Evolutionary conservation across 2,888 invertebrate genomes (phyloP), one percentile per base, ranked within the genome.

Genomic region (Eurytoma adleriae): DNA sequence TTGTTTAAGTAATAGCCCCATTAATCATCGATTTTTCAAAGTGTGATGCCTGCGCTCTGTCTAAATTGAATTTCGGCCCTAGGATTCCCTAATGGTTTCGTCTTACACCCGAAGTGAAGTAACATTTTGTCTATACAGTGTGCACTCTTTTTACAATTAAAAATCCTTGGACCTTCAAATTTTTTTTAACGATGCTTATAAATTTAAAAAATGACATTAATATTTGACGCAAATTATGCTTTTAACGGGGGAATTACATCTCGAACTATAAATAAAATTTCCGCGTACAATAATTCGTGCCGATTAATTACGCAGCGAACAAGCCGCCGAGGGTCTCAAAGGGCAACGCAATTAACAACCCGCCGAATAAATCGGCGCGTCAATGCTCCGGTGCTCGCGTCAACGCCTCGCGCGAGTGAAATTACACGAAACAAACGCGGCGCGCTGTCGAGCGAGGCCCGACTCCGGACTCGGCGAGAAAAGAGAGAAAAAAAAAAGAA

Each of bases 1-100:
- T 79, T 79, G 77, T 82, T 83, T 73, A 83, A 78, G 71, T 71
- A 78, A 79, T 79, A 67, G 75, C 61, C 30, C 64, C 78, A 79
- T 81, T 79, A 79, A 79, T 81, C 81, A 81, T 57, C 48, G 62
- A 74, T 70, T 78, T 72, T 77, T 76, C 61, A 61, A 48, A 71
- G 5, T 64, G 12, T n/a, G 40, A 56, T 61, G 13, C 57, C 16
- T 20, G 13, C 14, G 7, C 13, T 67, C 18, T 54, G 50, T 56
- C 16, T 20, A 70, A 77, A 78, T 78, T 77, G 62, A 77, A 52
- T 59, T 16, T 62, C 61, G 20, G n/a, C 18, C 50, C 40, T 1
- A 1, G 40, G 10, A 10, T 5, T 10, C 7, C 40, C 40, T 40
- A 40, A 40, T 40, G 40, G 40, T 40, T 40, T 10, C 1, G 40